Conservation (phyloP, 2,797 vertebrate genomes). For the Anabas testudineus region DNA sequence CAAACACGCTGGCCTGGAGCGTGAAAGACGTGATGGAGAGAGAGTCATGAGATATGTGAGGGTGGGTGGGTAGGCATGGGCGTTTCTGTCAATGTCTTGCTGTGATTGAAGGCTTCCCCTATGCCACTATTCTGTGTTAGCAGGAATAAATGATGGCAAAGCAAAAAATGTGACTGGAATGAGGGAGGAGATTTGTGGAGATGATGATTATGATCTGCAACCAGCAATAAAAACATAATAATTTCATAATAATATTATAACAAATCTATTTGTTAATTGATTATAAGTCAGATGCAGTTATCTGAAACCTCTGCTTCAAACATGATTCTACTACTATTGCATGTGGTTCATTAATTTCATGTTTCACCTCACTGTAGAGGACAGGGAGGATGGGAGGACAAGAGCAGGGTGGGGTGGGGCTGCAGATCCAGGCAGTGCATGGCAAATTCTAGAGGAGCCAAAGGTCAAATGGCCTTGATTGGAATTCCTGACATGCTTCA, state of each 20-base stretch:
- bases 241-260: neutral
- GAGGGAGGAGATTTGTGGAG: neutral
- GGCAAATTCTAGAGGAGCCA: slow-evolving; percentile 63
- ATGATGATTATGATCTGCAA: neutral
- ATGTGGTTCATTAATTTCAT: slow-evolving; percentile 24
- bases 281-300: slow-evolving; percentile 3
- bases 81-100: slow-evolving; percentile 57
- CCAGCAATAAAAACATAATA: neutral
- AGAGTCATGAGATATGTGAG: slow-evolving; percentile 50
- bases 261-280: neutral
- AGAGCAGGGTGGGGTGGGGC: slow-evolving; percentile 31
- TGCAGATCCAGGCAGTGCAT: slow-evolving; percentile 43
- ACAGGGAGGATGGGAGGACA: slow-evolving; percentile 28
- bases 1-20: slow-evolving; percentile 36
- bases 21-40: slow-evolving; percentile 44
- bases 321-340: neutral
- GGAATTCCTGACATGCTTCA: slow-evolving; percentile 70
- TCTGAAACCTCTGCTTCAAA: slow-evolving; percentile 18
- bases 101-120: slow-evolving; percentile 61
- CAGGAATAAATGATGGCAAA: slow-evolving; percentile 14
- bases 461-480: slow-evolving; percentile 76
- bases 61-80: slow-evolving; percentile 50
- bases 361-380: slow-evolving; percentile 36
- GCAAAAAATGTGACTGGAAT: slow-evolving; percentile 7
- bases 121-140: slow-evolving; percentile 6